Base-by-base conservation (phyloP, 2,888 invertebrate species). In the Plagodis pulveraria region DNA sequence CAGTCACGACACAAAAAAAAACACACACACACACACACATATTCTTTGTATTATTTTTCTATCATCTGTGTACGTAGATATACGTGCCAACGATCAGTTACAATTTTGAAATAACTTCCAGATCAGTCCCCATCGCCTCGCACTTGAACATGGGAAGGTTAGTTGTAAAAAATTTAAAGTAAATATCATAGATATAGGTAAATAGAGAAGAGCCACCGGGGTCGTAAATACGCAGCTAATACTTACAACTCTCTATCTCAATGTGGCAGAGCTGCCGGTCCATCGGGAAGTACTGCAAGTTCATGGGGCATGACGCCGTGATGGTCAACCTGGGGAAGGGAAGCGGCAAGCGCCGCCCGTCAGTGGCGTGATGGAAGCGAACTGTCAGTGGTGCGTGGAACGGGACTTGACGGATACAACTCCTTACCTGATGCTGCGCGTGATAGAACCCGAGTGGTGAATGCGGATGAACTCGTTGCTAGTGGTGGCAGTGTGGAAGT, bases 401-500 rank as follows among this genome's bases (percentile, higher is more conserved):
- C 43, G 40, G 34, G 43, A 44, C 8, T 22, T 22, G 41, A 7
- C 38, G 46, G 32, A 12, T 5, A 34, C 22, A 4, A 12, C 22
- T 11, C 12, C 22, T 58, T 65, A 98, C 97, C 98, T 95, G 94
- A 98, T 97, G 93, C 97, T 97, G 87, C 97, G 95, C 73, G 97
- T 97, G 86, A 98, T 97, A 87, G 97, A 96, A 82, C 97, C 98
- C 78, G 96, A 96, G 88, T 97, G 96, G 91, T 97, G 96, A 87
- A 98, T 98, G 77, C 98, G 95, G 88, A 98, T 96, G 94, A 98
- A 98, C 93, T 98, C 99, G 94, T 99, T 99, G 93, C 98, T 98
- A 85, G 99, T 99, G 83, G 99, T 99, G 77, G 99, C 99, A 89
- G 97, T 97, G 94, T 99, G 99, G 93, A 99, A 98, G 94, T 98